Base-by-base conservation (phyloP, 92 coral and sea anemone species). In the Muricea muricata region DNA sequence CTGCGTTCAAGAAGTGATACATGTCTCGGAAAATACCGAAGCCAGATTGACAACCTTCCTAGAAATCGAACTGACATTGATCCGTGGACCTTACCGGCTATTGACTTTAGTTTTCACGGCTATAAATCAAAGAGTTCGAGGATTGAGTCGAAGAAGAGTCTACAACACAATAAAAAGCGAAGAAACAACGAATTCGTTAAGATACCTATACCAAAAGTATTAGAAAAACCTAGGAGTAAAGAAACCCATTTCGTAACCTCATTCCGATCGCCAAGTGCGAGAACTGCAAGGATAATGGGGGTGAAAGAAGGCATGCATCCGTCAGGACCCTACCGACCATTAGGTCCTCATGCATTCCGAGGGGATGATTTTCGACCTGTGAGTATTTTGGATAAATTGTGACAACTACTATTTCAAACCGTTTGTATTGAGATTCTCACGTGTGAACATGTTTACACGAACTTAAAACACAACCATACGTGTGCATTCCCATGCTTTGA, bases 1-100 rank as follows among this genome's bases (percentile, higher is more conserved):
- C 84, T 92, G n/a, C 92, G 96, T 56, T 97, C 99, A 20, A 92
- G 99, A 28, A 97, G 99, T 79, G 98, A 94, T 39, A 88, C 93
- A 48, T 94, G 87, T 84, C 76, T 97, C 23, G 68, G 83, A 78
- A 31, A 56, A 24, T 17, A 10, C n/a, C 41, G 37, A 76, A 10
- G 15, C 6, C 65, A 57, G 10, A 12, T 18, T 8, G 35, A 73
- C 75, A 68, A 50, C 28, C 26, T 33, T 14, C 37, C 37, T 7
- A 71, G 57, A 13, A n/a, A 39, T 7, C 26, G 1, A 7, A 0
- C 56, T 21, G 31, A 2, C 47, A 20, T 76, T 15, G 39, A 76
- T 76, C 52, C 39, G 14, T 94, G 98, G 97, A 93, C 91, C 61
- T 82, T 87, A 13, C 84, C 50, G n/a, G 91, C 97, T 60, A 94